Conservation (phyloP, 2,888 invertebrate species). For the Gerris lacustris region DNA sequence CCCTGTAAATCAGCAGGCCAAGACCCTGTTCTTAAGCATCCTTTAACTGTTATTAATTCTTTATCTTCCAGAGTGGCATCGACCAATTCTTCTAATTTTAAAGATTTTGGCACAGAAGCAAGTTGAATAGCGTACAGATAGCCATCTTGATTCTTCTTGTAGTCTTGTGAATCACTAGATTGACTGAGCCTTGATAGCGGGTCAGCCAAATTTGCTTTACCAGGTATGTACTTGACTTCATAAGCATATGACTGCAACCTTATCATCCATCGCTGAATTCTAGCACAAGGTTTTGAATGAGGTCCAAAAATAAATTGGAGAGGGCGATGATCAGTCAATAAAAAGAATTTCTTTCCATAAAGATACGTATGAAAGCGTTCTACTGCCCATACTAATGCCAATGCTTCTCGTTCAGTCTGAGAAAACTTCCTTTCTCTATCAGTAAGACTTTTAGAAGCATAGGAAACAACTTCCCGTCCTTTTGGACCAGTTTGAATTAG, state of each 20-base stretch:
- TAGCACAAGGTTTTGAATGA: slow-evolving; percentile 32
- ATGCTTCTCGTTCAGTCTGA: slow-evolving; percentile 35
- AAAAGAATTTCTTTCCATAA: slow-evolving; percentile 36
- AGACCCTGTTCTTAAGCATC: too few relatives aligned
- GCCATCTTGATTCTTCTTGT: too few relatives aligned
- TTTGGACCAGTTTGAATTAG: background rate
- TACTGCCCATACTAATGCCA: slow-evolving; percentile 36
- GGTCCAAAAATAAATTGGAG: slow-evolving; percentile 33
- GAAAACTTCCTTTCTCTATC: slow-evolving; percentile 35
- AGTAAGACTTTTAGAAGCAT: slow-evolving; percentile 29
- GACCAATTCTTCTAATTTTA: too few relatives aligned
- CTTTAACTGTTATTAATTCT: too few relatives aligned
- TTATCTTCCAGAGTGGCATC: too few relatives aligned
- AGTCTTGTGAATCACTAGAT: too few relatives aligned
- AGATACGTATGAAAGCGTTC: slow-evolving; percentile 37
- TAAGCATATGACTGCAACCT: slow-evolving; percentile 32
- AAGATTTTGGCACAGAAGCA: too few relatives aligned
- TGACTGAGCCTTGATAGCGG: slow-evolving; percentile 29
- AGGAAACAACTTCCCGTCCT: background rate
- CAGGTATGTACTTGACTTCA: slow-evolving; percentile 31
- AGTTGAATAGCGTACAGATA: too few relatives aligned
- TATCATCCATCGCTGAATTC: slow-evolving; percentile 34
- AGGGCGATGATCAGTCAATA: too few relatives aligned
- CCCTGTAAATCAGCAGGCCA: too few relatives aligned
- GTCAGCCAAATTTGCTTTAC: slow-evolving; percentile 33